Evolutionary conservation across 2,888 invertebrate species (phyloP), one percentile per base, ranked within the genome.

Genomic region (Entomobrya proxima): DNA sequence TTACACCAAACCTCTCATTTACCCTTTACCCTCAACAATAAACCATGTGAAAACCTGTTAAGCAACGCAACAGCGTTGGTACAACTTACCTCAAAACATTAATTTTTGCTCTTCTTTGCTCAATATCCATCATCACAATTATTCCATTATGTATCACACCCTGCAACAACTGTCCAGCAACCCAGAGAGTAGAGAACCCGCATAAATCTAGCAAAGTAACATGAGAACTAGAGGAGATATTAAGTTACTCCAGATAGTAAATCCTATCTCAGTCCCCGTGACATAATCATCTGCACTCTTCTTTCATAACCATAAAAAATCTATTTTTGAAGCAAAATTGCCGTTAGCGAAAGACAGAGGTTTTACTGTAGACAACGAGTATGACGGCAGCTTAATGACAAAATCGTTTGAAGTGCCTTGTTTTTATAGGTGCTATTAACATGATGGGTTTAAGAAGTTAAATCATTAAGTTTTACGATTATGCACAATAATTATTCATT

Each of bases 381-480:
- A 32, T 15, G 61, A 21, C 61, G 32, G 61, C 61, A 61, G 32
- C 32, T 32, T 61, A 13, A 61, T 32, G 61, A 61, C n/a, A 61
- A 55, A 61, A 32, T n/a, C 61, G 15, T 32, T 30, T 61, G 18
- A 50, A 61, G 61, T 32, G n/a, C n/a, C 61, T 32, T 61, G 32
- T 61, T 61, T n/a, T 30, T 61, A 32, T 61, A 3, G 13, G 7
- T 32, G 61, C 32, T 32, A 27, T 61, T 61, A 32, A 32, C n/a
- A 32, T 61, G 50, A 50, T 50, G 50, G 32, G n/a, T 32, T 47
- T 18, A 32, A n/a, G 61, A 61, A 32, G 55, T 27, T 24, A 55
- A 50, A 50, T n/a, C 61, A 61, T 61, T 61, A 61, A 32, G 4
- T 61, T 61, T 61, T 27, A 61, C 32, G 61, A 61, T 30, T 30